Evolutionary conservation across 2,888 invertebrate genomes (phyloP), one percentile per base, ranked within the genome.

Genomic region (Subacronicta megacephala): DNA sequence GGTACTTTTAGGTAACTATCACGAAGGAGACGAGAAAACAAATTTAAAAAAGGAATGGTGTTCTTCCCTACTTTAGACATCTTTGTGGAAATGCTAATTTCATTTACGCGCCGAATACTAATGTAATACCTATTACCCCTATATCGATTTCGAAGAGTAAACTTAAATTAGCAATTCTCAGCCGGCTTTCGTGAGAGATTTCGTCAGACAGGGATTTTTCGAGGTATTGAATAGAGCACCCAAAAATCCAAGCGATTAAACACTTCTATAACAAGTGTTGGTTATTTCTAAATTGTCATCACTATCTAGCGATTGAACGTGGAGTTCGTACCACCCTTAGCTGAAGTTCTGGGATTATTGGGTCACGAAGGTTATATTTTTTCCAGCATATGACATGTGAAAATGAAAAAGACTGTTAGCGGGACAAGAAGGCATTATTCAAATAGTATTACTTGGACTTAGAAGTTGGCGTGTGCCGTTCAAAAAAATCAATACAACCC

Each of bases 401-500:
- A 62, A 69, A 67, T 64, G 26, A 57, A 62, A 62, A 66, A 62
- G 2, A 37, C 37, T 59, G 68, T 56, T 75, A 72, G 62, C 60
- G 59, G 65, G 62, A 66, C 71, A 75, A 83, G 80, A 80, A 72
- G 66, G 67, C 72, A 80, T 85, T 85, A 84, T 84, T 84, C 81
- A 81, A 84, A 88, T 82, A 77, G 79, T 78, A 85, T 81, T 80
- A 82, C 78, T 77, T 78, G 75, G 74, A 78, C 54, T 78, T 65
- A 77, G 75, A 55, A 73, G 75, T 78, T 69, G 70, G 84, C 82
- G 85, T 82, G 84, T 85, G 81, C 74, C 84, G 80, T 85, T 77
- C 78, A 83, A 86, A 90, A 87, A 88, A 90, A 90, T 90, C 90
- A 88, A 90, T 90, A 90, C 84, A 79, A 82, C 75, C 80, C 81